These are phyloP conservation scores for Percina caprodes DNA, from an alignment of 2,113 vertebrate genomes.

Conservation along the genomic window DNA sequence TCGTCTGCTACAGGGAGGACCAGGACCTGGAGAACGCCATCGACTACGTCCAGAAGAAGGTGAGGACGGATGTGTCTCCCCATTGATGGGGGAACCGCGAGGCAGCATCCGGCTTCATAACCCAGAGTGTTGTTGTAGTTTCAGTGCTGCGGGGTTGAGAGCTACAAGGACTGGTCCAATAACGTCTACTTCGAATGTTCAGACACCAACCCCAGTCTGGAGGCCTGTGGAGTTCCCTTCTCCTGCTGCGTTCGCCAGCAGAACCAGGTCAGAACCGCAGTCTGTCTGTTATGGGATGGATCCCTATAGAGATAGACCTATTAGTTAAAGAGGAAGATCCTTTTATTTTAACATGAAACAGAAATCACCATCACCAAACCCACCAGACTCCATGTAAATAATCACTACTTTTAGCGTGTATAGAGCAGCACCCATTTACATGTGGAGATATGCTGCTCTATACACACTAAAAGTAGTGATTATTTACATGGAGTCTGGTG, in stretches of 20 bases:
- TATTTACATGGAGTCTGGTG: too few relatives aligned
- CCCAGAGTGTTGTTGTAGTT: constrained; percentile 73
- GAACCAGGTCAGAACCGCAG: constrained; percentile 76
- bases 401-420: too few relatives aligned
- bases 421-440: too few relatives aligned
- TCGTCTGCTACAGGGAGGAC: constrained; percentile 84
- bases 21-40: constrained; percentile 87
- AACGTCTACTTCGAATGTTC: constrained; percentile 86
- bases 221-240: constrained; percentile 87
- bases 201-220: constrained; percentile 84
- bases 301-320: too few relatives aligned
- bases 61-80: constrained; percentile 37
- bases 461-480: too few relatives aligned
- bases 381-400: too few relatives aligned
- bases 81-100: neutral
- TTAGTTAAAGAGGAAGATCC: too few relatives aligned
- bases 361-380: too few relatives aligned
- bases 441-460: too few relatives aligned
- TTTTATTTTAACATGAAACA: too few relatives aligned
- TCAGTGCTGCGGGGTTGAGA: constrained; percentile 85
- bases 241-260: constrained; percentile 82
- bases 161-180: constrained; percentile 83
- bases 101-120: neutral
- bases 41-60: constrained; percentile 89
- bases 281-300: neutral